These are phyloP conservation scores for Tupaia tana DNA, from an alignment of 2,113 vertebrate genomes.

Conservation along the genomic window DNA sequence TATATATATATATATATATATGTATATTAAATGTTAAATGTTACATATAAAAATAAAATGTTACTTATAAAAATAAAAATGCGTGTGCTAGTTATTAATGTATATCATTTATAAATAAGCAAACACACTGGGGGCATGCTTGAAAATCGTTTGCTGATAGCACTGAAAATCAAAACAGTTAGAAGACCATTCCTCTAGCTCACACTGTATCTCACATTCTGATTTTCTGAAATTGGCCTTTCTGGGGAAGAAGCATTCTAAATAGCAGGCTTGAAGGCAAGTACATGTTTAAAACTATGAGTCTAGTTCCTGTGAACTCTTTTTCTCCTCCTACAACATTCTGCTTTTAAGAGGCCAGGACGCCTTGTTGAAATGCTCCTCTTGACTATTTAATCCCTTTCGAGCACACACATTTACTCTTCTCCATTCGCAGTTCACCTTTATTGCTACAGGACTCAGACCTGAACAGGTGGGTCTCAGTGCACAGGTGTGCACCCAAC, in stretches of 20 bases:
- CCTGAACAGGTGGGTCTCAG: too few relatives aligned
- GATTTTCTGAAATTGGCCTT: background rate
- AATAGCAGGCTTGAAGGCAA: background rate
- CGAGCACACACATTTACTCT: too few relatives aligned
- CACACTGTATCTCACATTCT: background rate
- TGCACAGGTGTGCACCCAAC: accelerated
- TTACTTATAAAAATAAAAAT: background rate
- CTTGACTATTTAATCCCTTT: background rate
- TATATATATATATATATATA: background rate
- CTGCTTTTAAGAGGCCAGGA: background rate
- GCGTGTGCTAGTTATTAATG: background rate
- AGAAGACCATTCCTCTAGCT: background rate
- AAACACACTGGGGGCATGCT: background rate
- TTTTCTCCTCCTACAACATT: background rate
- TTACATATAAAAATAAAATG: background rate
- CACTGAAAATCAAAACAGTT: background rate
- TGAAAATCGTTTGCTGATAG: background rate
- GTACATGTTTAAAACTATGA: background rate
- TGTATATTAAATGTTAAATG: background rate
- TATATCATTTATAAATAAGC: background rate
- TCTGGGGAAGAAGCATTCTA: background rate
- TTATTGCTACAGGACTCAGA: background rate
- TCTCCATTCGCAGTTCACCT: background rate
- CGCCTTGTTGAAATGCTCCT: background rate
- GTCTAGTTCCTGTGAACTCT: background rate